phyloP scores from a whole-genome alignment of 2,888 invertebrate species.

The Leptarthrus brevirostris region DNA sequence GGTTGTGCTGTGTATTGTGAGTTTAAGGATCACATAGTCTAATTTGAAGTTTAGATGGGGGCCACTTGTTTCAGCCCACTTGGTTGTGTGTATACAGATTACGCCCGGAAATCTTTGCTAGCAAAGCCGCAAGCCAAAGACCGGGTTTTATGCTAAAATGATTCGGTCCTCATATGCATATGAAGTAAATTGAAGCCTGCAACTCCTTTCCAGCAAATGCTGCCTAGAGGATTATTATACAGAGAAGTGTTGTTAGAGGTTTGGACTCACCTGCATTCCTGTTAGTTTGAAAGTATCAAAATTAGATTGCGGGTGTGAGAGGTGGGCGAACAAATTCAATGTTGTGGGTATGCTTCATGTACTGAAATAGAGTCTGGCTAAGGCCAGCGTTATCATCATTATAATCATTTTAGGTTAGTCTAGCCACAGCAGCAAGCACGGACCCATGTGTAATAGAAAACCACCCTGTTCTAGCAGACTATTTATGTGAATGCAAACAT shows the following conservation, averaged over 20 bases:
- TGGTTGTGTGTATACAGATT: conserved; percentile 3
- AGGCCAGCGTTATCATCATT: conserved; percentile 16
- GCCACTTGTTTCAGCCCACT: neutral
- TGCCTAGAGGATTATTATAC: neutral
- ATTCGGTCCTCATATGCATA: conserved; percentile 37
- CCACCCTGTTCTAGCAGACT: neutral
- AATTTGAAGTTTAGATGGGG: neutral
- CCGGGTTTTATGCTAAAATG: conserved; percentile 36
- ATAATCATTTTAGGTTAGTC: conserved; percentile 29
- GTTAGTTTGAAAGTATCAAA: neutral
- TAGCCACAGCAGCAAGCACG: neutral
- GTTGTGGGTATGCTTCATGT: conserved; percentile 19
- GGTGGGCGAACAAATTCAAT: conserved; percentile 17
- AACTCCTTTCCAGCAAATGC: conserved; percentile 9
- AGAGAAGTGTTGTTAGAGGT: conserved; percentile 4
- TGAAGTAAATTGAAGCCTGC: conserved; percentile 30
- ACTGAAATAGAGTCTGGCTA: conserved; percentile 1
- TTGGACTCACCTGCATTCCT: neutral
- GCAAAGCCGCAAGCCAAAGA: conserved; percentile 5
- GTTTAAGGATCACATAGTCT: neutral
- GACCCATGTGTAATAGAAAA: neutral
- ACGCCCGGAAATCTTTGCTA: conserved; percentile 29
- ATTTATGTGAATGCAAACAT: neutral
- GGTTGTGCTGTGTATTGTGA: conserved; percentile 7
- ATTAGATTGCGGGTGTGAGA: conserved; percentile 4